Base-by-base conservation (phyloP, 1,140 invertebrate species). In the Tribolium madens region DNA sequence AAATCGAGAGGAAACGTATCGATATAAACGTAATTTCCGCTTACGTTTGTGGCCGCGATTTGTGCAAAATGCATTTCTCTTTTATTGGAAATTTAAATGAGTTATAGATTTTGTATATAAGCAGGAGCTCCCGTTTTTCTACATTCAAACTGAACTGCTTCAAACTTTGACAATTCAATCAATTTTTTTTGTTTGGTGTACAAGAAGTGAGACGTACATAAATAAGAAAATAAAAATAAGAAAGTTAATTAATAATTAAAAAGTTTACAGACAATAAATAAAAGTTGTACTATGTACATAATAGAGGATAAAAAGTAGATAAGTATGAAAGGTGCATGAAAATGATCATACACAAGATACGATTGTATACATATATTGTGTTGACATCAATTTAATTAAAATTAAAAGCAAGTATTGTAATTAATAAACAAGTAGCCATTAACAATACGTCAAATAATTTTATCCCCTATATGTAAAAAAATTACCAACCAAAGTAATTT, bases 11-110 rank as follows among this genome's bases (percentile, higher is more conserved):
- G 18, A 57, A 18, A 57, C 17, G 17, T 21, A 18, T 57, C 26
- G 57, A 64, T 31, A 64, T 64, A 64, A 64, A 64, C 26, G 57
- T 64, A 64, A 64, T 64, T 64, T 64, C 57, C 57, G 57, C 3
- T 33, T 26, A 26, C 18, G 17, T 64, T 64, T 33, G n/a, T 17
- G 17, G 17, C 26, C 50, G 17, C 14, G 10, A 47, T 47, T 47
- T 14, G 48, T 50, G 12, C 15, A 50, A 50, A 50, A 50, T 50
- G 48, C 48, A 50, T 0, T 50, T 50, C 12, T 9, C 21, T 57
- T n/a, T 57, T 57, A 57, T 57, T 57, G 52, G 17, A 64, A 64
- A 64, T 31, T 64, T 64, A 64, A 64, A 26, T 33, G 21, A 64
- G 26, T 64, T 31, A 18, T 12, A 33, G 21, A 64, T 64, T 33